phyloP scores from a whole-genome alignment of 2,113 vertebrate genomes.

The Peromyscus californicus region DNA sequence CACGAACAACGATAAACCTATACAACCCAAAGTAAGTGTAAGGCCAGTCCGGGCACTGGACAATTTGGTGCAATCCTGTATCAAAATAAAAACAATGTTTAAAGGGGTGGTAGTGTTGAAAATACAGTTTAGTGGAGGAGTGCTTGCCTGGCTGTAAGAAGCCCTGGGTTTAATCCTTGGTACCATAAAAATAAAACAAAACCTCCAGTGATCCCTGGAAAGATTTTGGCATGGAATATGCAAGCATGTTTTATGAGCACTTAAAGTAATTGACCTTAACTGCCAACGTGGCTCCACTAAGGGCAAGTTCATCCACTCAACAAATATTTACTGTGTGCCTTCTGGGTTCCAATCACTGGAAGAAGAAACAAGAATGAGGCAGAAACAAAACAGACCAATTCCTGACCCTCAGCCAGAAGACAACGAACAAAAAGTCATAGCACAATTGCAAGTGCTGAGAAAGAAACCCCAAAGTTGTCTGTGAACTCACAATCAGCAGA shows the following conservation, averaged over 20 bases:
- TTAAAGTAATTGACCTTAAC: neutral
- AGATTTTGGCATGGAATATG: neutral
- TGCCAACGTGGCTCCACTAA: neutral
- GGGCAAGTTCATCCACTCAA: constrained; percentile 18
- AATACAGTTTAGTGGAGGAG: neutral
- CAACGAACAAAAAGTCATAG: neutral
- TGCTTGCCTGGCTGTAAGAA: neutral
- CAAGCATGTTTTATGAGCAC: constrained; percentile 15
- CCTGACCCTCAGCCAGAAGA: constrained; percentile 23
- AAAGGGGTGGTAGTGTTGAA: neutral
- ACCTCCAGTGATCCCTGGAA: neutral
- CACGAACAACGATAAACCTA: neutral
- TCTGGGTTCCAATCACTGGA: neutral
- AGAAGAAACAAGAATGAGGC: neutral
- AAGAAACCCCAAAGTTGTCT: neutral
- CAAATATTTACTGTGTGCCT: constrained; percentile 43
- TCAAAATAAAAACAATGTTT: neutral
- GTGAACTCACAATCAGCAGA: neutral
- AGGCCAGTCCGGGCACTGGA: neutral
- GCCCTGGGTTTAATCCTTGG: neutral
- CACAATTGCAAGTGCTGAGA: neutral
- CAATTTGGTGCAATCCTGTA: neutral
- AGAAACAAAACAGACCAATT: constrained; percentile 23
- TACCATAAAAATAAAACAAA: neutral
- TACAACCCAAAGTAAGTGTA: neutral